Evolutionary conservation across 2,888 invertebrate species (phyloP).

Genomic region (Germaria angustata): DNA sequence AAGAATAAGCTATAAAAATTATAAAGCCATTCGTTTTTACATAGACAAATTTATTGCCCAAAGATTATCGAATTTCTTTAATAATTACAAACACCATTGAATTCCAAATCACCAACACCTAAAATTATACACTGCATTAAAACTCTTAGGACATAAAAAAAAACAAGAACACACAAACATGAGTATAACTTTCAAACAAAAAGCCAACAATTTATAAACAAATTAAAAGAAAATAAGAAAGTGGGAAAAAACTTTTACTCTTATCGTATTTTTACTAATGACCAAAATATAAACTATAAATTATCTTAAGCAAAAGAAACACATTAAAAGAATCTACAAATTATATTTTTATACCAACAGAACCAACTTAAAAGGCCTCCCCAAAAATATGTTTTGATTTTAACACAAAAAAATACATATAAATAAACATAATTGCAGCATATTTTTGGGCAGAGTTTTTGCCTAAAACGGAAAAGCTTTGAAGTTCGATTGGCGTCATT

Average conservation of each 20-base stretch:
- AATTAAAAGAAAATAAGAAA: conserved; percentile 10
- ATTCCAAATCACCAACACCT: conserved; percentile 54
- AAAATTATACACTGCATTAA: conserved; percentile 43
- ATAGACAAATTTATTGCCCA: conserved; percentile 68
- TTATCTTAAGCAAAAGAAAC: conserved; percentile 60
- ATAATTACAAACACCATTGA: conserved; percentile 65
- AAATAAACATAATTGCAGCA: conserved; percentile 63
- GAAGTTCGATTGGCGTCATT: conserved; percentile 70
- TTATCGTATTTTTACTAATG: conserved; percentile 64
- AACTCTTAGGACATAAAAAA: conserved; percentile 11
- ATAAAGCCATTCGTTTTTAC: conserved; percentile 31
- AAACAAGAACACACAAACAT: neutral
- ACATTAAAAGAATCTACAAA: conserved; percentile 65
- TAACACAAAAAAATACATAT: conserved; percentile 38
- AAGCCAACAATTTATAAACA: conserved; percentile 23
- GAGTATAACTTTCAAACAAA: too few species aligned
- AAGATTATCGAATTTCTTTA: conserved; percentile 74
- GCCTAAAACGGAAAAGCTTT: conserved; percentile 63
- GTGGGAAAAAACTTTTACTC: conserved; percentile 51
- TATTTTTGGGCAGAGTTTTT: conserved; percentile 48
- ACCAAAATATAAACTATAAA: conserved; percentile 69
- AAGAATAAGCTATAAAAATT: conserved; percentile 47
- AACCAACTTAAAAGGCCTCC: conserved; percentile 11
- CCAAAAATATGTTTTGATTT: conserved; percentile 64
- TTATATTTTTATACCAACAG: conserved; percentile 26